Conservation (phyloP, 2,888 invertebrate species). For the Congeria kusceri region DNA sequence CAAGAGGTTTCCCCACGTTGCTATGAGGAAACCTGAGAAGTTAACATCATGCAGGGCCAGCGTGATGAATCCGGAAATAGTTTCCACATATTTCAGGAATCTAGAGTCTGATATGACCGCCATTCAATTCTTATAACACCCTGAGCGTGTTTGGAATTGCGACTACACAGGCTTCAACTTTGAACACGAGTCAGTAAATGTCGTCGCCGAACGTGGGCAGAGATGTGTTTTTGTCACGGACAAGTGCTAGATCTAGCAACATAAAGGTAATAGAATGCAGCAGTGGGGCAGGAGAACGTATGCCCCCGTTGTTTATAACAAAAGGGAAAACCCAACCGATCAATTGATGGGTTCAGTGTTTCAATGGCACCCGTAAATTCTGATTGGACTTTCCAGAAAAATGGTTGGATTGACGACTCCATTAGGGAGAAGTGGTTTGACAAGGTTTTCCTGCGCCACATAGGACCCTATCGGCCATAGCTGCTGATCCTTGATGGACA, state of each 20-base stretch:
- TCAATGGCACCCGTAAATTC: background rate
- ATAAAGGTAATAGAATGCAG: no score
- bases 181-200: conserved; percentile 12
- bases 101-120: conserved; percentile 14
- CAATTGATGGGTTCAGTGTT: conserved; percentile 57
- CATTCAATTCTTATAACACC: background rate
- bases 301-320: conserved; percentile 58
- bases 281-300: conserved; percentile 43
- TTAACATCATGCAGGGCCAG: conserved; percentile 5
- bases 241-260: no score
- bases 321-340: conserved; percentile 64
- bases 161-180: conserved; percentile 30
- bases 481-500: conserved; percentile 62
- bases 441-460: conserved; percentile 57
- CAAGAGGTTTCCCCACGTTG: background rate
- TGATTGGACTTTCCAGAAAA: conserved; percentile 31
- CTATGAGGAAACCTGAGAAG: conserved; percentile 15
- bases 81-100: conserved; percentile 16
- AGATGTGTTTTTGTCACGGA: background rate
- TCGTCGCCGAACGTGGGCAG: conserved; percentile 29
- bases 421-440: conserved; percentile 64
- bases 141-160: conserved; percentile 11
- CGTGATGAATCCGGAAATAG: conserved; percentile 19
- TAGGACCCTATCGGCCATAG: conserved; percentile 59
- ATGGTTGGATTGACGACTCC: conserved; percentile 63